A percentile compares a stretch with the other conserved stretches of the same genome.
Conservation (phyloP, 37 sponge, comb jelly and placozoan genomes). For the Halisarca cf. caerulea region DNA sequence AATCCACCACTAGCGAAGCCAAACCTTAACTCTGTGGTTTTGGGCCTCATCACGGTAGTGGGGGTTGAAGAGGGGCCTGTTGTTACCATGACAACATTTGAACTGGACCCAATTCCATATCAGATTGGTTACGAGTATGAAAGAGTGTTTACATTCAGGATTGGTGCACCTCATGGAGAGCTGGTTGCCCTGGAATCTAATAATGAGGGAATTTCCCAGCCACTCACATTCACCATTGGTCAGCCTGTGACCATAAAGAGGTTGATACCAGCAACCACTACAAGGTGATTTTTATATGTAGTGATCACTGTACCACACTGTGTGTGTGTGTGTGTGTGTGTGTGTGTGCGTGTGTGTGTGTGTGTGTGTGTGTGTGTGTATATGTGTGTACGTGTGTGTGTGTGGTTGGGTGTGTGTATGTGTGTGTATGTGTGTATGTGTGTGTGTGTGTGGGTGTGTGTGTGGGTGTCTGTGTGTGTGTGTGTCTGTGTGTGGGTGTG, state of each 20-base stretch:
- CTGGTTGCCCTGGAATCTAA: conserved; percentile 4
- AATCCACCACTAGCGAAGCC: neutral
- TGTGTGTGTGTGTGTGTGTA: too few species aligned
- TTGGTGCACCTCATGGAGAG: neutral
- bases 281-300: conserved; percentile 27
- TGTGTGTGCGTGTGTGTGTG: too few species aligned
- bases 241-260: conserved; percentile 28
- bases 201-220: neutral
- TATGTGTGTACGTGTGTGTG: too few species aligned
- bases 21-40: neutral
- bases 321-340: too few species aligned
- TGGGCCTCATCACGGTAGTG: neutral
- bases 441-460: too few species aligned
- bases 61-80: conserved; percentile 42
- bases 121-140: conserved; percentile 59
- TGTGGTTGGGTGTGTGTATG: too few species aligned
- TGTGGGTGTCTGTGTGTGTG: too few species aligned
- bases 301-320: neutral
- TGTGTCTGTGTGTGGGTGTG: too few species aligned
- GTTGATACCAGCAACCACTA: conserved; percentile 16
- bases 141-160: conserved; percentile 49
- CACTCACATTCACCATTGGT: conserved; percentile 34
- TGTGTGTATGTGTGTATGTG: too few species aligned
- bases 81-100: neutral
- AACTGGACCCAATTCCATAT: conserved; percentile 63